These are phyloP conservation scores for Poeciliopsis retropinna DNA, from an alignment of 2,113 vertebrate genomes.

Conservation along the genomic window DNA sequence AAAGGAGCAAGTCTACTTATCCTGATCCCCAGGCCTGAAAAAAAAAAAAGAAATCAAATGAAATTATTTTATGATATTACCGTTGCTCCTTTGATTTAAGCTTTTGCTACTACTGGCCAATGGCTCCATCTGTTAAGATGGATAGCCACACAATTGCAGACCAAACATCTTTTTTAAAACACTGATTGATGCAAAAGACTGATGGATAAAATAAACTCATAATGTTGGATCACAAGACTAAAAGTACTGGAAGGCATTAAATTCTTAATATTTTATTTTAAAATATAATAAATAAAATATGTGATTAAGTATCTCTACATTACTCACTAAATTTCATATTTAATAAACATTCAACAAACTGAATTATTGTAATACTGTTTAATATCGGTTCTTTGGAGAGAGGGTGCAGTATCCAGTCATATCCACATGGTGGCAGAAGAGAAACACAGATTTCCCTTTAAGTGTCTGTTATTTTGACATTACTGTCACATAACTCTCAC, in stretches of 20 bases:
- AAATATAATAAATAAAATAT: background rate
- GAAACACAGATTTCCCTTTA: constrained; percentile 48
- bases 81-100: background rate
- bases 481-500: constrained; percentile 49
- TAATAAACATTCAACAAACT: background rate
- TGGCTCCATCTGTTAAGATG: background rate
- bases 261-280: background rate
- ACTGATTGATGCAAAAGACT: background rate
- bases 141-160: background rate
- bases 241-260: background rate
- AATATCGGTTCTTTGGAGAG: constrained; percentile 14
- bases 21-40: background rate
- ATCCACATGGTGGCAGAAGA: constrained; percentile 75
- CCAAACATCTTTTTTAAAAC: background rate
- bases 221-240: background rate
- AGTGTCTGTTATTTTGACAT: constrained; percentile 30
- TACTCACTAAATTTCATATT: background rate
- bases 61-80: background rate
- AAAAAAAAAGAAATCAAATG: background rate
- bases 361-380: background rate
- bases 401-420: constrained; percentile 41
- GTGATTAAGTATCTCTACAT: background rate
- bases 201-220: background rate
- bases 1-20: background rate
- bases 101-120: background rate